These are phyloP conservation scores for fruit fly (Drosophila melanogaster) DNA, from an alignment of 1,140 invertebrate species.

Conservation along the genomic window DNA sequence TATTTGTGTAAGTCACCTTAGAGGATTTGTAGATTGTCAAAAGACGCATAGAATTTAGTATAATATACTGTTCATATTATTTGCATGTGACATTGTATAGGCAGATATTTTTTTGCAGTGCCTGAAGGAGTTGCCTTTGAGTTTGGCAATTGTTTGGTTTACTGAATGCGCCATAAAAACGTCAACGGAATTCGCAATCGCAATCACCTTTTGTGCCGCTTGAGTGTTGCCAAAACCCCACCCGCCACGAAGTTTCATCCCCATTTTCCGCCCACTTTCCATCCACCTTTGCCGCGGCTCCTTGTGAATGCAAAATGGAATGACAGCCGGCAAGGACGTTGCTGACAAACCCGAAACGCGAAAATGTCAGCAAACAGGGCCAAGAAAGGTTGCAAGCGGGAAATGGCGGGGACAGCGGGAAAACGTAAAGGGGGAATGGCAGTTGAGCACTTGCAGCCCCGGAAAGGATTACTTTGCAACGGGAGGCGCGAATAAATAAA, in stretches of 20 bases:
- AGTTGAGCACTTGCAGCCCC: conserved; percentile 61
- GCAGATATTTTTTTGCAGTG: conserved; percentile 20
- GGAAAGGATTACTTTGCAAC: conserved; percentile 76
- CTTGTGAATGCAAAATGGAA: conserved; percentile 73
- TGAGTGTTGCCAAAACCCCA: conserved; percentile 59
- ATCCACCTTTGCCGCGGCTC: not conserved
- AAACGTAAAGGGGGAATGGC: conserved; percentile 1
- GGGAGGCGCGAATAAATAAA: conserved; percentile 52
- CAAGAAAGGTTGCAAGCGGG: conserved; percentile 26
- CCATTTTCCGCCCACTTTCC: not conserved
- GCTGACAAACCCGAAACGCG: conserved; percentile 79
- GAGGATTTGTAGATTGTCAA: too few species aligned
- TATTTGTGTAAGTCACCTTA: too few species aligned
- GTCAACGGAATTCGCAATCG: conserved; percentile 82
- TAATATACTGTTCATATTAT: too few species aligned
- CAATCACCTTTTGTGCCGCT: conserved; percentile 77
- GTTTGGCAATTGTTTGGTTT: conserved; percentile 68
- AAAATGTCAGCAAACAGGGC: conserved; percentile 71
- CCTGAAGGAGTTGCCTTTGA: conserved; percentile 61
- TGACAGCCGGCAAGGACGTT: conserved; percentile 80
- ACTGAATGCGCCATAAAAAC: conserved; percentile 81
- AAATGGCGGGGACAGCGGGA: not conserved
- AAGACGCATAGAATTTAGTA: too few species aligned
- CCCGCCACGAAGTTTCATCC: not conserved
- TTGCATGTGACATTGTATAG: too few species aligned